phyloP scores from a whole-genome alignment of 2,888 invertebrate genomes.

The Phalera bucephala region DNA sequence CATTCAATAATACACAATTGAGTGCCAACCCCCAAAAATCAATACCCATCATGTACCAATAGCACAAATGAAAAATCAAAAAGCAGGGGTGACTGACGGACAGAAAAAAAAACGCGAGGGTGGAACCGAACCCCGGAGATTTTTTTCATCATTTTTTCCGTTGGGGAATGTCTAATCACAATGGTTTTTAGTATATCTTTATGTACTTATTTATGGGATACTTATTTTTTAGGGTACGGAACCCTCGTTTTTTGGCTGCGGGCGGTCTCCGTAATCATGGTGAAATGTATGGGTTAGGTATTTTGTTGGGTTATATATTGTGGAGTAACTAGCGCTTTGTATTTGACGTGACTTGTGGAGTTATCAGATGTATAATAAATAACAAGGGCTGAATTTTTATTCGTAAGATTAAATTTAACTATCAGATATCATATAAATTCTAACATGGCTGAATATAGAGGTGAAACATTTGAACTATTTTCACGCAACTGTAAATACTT shows the following conservation, averaged over 20 bases:
- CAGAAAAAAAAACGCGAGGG: constrained; percentile 58
- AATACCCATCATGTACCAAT: constrained; percentile 69
- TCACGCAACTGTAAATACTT: no score
- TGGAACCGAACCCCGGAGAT: constrained; percentile 44
- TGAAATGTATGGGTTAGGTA: not conserved
- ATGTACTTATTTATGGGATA: constrained; percentile 61
- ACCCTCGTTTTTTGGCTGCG: constrained; percentile 25
- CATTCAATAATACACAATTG: no score
- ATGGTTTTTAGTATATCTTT: constrained; percentile 55
- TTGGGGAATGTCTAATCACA: constrained; percentile 47
- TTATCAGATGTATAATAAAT: no score
- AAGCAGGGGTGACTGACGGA: constrained; percentile 52
- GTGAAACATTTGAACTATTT: no score
- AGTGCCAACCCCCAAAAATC: constrained; percentile 63
- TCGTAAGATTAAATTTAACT: no score
- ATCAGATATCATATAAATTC: no score
- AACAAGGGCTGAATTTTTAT: no score
- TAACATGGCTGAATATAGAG: no score
- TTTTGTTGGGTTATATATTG: not conserved
- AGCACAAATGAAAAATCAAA: constrained; percentile 49
- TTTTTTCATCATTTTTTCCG: constrained; percentile 46
- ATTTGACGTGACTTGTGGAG: no score
- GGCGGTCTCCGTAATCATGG: constrained; percentile 17
- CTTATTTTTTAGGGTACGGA: constrained; percentile 20
- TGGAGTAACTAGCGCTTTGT: no score